Conservation (phyloP, 2,797 vertebrate species). For the Tarsius wallacei region DNA sequence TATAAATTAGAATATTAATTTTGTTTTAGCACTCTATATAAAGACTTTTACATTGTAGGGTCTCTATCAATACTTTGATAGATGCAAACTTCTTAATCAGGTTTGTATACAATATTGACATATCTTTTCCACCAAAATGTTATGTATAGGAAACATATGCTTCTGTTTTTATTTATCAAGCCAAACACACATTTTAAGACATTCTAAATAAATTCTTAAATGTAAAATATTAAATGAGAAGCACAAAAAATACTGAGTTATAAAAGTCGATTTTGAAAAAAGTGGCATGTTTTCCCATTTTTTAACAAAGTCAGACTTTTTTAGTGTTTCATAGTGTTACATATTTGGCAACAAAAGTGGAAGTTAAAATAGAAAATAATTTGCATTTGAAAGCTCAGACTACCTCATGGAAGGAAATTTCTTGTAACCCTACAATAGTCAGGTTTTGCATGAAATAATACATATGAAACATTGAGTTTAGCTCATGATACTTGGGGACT, state of each 20-base stretch:
- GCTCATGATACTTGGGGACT: background rate
- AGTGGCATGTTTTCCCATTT: background rate
- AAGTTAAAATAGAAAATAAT: background rate
- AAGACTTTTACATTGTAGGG: background rate
- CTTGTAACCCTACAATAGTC: background rate
- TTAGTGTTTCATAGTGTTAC: background rate
- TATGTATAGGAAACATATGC: background rate
- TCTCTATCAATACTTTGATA: constrained; percentile 7
- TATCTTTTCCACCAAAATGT: background rate
- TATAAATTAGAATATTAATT: background rate
- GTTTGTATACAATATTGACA: background rate
- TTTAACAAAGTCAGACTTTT: background rate
- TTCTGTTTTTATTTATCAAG: background rate
- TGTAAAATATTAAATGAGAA: background rate
- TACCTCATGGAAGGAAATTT: background rate
- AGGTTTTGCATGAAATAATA: background rate
- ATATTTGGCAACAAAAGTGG: background rate
- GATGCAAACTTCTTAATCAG: background rate
- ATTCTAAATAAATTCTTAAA: background rate
- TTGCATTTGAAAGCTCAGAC: background rate
- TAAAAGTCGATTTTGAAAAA: background rate
- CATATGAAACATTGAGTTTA: background rate
- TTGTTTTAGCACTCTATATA: background rate
- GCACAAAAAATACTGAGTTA: background rate
- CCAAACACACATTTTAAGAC: background rate